Evolutionary conservation across 1,140 invertebrate genomes (phyloP).

Genomic region (Dendrolimus kikuchii): DNA sequence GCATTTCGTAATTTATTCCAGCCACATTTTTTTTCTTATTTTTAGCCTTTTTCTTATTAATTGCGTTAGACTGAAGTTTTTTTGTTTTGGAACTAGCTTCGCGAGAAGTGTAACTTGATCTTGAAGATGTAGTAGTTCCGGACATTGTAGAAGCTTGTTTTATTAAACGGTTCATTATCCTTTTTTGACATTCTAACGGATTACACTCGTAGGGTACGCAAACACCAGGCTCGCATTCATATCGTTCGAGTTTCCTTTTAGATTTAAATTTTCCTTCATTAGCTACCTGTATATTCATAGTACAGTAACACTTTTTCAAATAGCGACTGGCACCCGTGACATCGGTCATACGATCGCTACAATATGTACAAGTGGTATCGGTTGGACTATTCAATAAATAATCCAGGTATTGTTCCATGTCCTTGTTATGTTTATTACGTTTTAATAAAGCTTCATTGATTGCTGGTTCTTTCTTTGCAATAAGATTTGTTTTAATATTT

Average conservation of each 20-base stretch:
- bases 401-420: no score
- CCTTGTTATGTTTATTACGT: no score
- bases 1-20: neutral
- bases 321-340: neutral
- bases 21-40: neutral
- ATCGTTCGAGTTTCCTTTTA: neutral
- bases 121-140: neutral
- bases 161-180: conserved; percentile 1
- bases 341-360: no score
- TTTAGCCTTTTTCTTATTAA: no score
- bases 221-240: neutral
- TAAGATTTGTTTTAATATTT: no score
- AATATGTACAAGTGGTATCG: no score
- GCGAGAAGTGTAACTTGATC: neutral
- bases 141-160: neutral
- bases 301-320: conserved; percentile 1
- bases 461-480: no score
- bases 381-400: no score
- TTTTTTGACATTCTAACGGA: neutral
- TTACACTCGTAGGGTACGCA: conserved; percentile 1
- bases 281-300: conserved; percentile 5
- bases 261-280: neutral
- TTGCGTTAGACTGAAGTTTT: neutral
- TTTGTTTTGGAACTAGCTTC: neutral
- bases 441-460: no score